These are phyloP conservation scores for Cheilosia soror DNA, from an alignment of 2,888 invertebrate genomes.

Conservation along the genomic window DNA sequence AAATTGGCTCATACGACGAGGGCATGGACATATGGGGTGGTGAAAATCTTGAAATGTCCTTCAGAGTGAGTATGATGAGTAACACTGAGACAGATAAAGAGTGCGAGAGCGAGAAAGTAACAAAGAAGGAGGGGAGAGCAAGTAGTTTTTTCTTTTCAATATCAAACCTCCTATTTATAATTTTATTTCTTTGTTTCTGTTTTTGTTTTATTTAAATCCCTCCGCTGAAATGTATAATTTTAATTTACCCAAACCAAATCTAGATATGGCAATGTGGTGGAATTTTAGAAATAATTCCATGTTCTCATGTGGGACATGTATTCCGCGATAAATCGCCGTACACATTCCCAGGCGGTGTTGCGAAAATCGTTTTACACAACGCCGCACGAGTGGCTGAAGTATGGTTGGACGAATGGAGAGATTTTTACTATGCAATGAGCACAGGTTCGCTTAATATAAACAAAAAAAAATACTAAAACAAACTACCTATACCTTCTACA, in stretches of 20 bases:
- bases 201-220: conserved; percentile 41
- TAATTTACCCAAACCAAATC: conserved; percentile 59
- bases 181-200: conserved; percentile 30
- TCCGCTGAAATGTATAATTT: conserved; percentile 55
- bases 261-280: conserved; percentile 99
- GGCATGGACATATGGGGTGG: conserved; percentile 99
- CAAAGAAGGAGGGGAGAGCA: conserved; percentile 9
- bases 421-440: conserved; percentile 99
- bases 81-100: not conserved
- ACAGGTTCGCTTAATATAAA: conserved; percentile 90
- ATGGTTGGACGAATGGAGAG: conserved; percentile 99
- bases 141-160: conserved; percentile 43
- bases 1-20: conserved; percentile 98
- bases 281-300: conserved; percentile 96
- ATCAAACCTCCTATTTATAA: conserved; percentile 35
- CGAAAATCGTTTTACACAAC: conserved; percentile 98
- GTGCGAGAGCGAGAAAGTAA: not conserved
- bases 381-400: conserved; percentile 99
- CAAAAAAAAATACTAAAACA: conserved; percentile 64
- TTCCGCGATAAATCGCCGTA: conserved; percentile 99
- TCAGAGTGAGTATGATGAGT: conserved; percentile 82
- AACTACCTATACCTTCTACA: conserved; percentile 44
- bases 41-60: conserved; percentile 85
- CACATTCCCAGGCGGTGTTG: conserved; percentile 99
- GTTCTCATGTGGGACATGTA: conserved; percentile 98